Evolutionary conservation across 2,113 vertebrate genomes (phyloP), one percentile per base, ranked within the genome.

Genomic region (Ceyx melanurus): DNA sequence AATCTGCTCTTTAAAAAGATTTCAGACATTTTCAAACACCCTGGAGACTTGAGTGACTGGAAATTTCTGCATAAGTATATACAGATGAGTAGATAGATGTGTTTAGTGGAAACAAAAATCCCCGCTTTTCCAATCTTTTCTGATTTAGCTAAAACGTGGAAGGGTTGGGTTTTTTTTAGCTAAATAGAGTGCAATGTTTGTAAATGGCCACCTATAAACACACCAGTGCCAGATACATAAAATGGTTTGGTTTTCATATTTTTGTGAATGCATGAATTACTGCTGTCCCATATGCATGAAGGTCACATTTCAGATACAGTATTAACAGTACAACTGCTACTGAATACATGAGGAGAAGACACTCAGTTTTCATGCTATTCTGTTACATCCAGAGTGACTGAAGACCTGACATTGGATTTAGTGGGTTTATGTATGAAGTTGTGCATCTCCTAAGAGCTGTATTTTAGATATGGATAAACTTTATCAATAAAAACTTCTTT

Each of bases 1-100:
- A 98, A 98, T 98, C 97, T 98, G 96, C 94, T 97, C 96, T 97
- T 98, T 98, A 97, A 97, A 97, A 92, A 97, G 94, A 94, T 93
- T 97, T 97, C 93, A 97, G 97, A 97, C 91, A 94, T 96, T 98
- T 98, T 96, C 95, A 96, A 98, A 97, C 90, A 97, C 96, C 95
- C 94, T 91, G 72, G 94, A 97, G 97, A 96, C 75, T 95, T 88
- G 86, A 97, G 66, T 89, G 91, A 95, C 95, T 96, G 78, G 73
- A 96, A 97, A 96, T 97, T 94, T 95, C 72, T 91, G 28, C 48
- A 33, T 76, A 82, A 54, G 43, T 92, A 50, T 95, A 66, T 96
- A 95, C 72, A 95, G 96, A 95, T 56, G 85, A 97, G 53, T 70
- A 88, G 88, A 96, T 77, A 93, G 94, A 94, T 79, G 53, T 70